Conservation (phyloP, 1,140 invertebrate species). For the Tetramorium parvispinum region DNA sequence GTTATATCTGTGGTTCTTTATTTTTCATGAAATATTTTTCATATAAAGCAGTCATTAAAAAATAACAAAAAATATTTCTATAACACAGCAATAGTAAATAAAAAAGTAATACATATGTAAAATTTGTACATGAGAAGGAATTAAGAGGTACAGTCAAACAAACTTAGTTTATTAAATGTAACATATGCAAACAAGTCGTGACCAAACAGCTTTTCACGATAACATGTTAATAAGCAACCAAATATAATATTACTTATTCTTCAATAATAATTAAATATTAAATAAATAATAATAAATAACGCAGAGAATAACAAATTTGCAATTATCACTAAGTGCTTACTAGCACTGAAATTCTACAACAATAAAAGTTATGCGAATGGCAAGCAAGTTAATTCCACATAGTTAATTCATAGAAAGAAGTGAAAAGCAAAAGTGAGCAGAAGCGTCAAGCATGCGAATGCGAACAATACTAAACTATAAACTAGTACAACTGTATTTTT, state of each 20-base stretch:
- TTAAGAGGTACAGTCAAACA: slow-evolving; percentile 45
- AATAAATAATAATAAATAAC: slow-evolving; percentile 65
- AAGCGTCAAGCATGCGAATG: slow-evolving; percentile 78
- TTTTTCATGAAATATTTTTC: slow-evolving; percentile 41
- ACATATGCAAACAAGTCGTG: slow-evolving; percentile 54
- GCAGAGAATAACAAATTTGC: slow-evolving; percentile 46
- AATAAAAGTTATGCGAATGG: slow-evolving; percentile 53
- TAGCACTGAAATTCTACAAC: slow-evolving; percentile 40
- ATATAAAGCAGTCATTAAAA: slow-evolving; percentile 48
- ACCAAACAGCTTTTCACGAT: slow-evolving; percentile 53
- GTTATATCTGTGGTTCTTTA: slow-evolving; percentile 32
- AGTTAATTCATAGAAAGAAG: slow-evolving; percentile 70
- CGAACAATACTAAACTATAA: slow-evolving; percentile 78
- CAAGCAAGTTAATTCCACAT: slow-evolving; percentile 34
- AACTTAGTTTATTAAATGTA: slow-evolving; percentile 65
- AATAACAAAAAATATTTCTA: slow-evolving; percentile 38
- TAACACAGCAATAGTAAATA: slow-evolving; percentile 28
- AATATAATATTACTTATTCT: slow-evolving; percentile 62
- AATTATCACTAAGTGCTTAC: slow-evolving; percentile 42
- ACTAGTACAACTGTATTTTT: slow-evolving; percentile 77
- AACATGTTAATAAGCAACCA: slow-evolving; percentile 60
- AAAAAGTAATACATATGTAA: slow-evolving; percentile 14
- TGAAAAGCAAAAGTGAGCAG: slow-evolving; percentile 79
- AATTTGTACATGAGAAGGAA: slow-evolving; percentile 32
- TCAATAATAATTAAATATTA: slow-evolving; percentile 67